phyloP scores from a whole-genome alignment of 2,888 invertebrate species.

The Dryocosmus kuriphilus region DNA sequence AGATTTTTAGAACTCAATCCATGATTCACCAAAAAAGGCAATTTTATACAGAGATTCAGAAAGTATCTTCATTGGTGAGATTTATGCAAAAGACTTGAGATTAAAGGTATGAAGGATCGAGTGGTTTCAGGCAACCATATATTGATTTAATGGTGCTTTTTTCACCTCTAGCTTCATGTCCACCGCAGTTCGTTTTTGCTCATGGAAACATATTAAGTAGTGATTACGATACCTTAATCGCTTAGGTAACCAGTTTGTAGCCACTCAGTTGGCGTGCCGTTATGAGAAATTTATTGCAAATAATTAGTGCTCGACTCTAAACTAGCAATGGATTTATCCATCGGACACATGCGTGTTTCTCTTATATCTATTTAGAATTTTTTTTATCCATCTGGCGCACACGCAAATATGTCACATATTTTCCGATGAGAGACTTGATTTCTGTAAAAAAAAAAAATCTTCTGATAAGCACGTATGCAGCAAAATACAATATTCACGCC shows the following conservation, averaged over 20 bases:
- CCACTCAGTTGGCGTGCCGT: background rate
- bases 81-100: background rate
- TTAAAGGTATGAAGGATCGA: background rate
- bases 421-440: background rate
- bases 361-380: background rate
- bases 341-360: constrained; percentile 9
- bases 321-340: background rate
- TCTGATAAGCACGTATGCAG: constrained; percentile 12
- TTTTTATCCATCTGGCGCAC: background rate
- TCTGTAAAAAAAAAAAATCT: constrained; percentile 2
- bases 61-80: too few species aligned
- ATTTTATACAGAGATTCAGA: too few species aligned
- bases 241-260: background rate
- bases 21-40: background rate
- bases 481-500: constrained; percentile 1
- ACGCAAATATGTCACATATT: constrained; percentile 15
- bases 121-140: background rate
- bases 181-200: background rate
- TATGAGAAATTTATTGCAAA: constrained; percentile 8
- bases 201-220: background rate
- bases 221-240: constrained; percentile 1
- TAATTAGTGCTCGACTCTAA: constrained; percentile 2
- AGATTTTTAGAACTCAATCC: background rate
- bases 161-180: background rate
- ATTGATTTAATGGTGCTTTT: background rate